Conservation (phyloP, 2,888 invertebrate genomes). For the Metacarcinus magister region DNA sequence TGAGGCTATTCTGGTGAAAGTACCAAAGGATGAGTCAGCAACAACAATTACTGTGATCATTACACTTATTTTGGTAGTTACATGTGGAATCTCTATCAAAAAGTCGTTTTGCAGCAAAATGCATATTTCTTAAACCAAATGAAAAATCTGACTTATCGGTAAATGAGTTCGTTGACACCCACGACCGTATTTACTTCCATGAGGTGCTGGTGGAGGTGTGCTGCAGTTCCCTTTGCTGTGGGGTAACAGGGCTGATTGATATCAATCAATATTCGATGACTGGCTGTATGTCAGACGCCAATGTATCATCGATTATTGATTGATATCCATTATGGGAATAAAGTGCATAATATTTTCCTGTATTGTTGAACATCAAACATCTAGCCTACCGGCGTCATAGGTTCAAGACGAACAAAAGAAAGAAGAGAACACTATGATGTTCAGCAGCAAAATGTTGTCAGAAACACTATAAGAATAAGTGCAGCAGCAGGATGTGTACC, state of each 20-base stretch:
- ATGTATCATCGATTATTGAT: neutral
- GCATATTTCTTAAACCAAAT: neutral
- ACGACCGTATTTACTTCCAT: neutral
- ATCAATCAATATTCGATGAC: neutral
- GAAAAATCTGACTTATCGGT: neutral
- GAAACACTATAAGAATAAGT: neutral
- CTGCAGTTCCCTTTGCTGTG: neutral
- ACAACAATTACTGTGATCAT: neutral
- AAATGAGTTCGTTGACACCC: constrained; percentile 29
- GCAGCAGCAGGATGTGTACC: neutral
- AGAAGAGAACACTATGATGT: neutral
- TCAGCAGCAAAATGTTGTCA: neutral
- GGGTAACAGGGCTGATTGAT: no score
- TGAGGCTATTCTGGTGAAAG: constrained; percentile 9
- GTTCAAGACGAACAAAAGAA: neutral
- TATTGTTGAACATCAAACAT: neutral
- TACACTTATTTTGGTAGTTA: neutral
- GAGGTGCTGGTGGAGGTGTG: neutral
- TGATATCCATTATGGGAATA: neutral
- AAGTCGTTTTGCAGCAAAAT: neutral
- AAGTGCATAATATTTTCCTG: neutral
- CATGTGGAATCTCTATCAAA: neutral
- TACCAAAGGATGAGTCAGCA: neutral
- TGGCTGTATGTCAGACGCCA: neutral
- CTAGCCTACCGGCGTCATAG: neutral